Evolutionary conservation across 53 echinoderm and acorn worm genomes (phyloP).

Genomic region (Hippasteria phrygiana): DNA sequence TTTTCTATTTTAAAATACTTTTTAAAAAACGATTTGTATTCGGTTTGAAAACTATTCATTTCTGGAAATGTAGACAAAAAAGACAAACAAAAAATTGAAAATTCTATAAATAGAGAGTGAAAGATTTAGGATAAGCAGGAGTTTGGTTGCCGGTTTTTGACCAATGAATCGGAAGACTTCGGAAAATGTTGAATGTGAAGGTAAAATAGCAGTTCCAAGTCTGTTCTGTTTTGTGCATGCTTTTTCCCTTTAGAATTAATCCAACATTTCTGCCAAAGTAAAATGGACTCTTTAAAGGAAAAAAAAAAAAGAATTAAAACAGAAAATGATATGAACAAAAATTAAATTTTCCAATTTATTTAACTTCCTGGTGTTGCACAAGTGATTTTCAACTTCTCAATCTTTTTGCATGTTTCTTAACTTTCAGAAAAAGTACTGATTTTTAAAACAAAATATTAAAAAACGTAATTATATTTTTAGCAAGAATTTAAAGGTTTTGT

Average conservation of each 20-base stretch:
- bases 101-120: background rate
- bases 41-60: background rate
- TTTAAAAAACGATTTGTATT: no score
- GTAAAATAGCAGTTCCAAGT: constrained; percentile 56
- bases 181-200: constrained; percentile 36
- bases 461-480: no score
- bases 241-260: constrained; percentile 25
- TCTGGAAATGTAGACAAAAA: background rate
- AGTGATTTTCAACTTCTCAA: background rate
- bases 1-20: no score
- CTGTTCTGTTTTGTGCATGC: constrained; percentile 25
- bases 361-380: no score
- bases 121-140: constrained; percentile 3
- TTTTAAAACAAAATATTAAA: no score
- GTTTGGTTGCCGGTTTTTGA: constrained; percentile 20
- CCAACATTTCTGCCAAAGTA: constrained; percentile 28
- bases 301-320: background rate
- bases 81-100: background rate
- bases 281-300: constrained; percentile 41
- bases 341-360: background rate
- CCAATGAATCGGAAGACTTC: background rate
- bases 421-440: no score
- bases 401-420: background rate
- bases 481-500: no score
- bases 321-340: background rate